Evolutionary conservation across 2,113 vertebrate genomes (phyloP).

Genomic region (Alces alces): DNA sequence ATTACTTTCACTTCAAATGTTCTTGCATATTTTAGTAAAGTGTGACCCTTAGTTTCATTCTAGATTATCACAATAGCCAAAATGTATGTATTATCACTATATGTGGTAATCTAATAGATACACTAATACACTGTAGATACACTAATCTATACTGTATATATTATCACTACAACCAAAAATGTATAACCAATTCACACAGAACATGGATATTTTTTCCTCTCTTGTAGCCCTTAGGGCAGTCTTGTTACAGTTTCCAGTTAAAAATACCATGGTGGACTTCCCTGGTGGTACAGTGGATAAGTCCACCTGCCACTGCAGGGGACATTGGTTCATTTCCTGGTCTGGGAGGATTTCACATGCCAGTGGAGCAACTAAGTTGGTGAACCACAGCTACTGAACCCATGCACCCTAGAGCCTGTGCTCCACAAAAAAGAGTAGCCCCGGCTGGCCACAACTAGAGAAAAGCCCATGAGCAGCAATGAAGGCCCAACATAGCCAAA

Average conservation of each 20-base stretch:
- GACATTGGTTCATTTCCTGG: background rate
- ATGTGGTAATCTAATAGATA: background rate
- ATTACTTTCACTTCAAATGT: background rate
- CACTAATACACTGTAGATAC: background rate
- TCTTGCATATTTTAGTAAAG: background rate
- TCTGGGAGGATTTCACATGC: background rate
- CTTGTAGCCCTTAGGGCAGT: background rate
- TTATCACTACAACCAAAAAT: background rate
- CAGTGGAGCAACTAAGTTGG: too few relatives aligned
- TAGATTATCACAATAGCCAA: background rate
- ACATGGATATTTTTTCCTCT: background rate
- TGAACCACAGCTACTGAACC: background rate
- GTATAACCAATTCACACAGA: background rate
- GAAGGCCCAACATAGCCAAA: background rate
- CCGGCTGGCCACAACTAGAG: background rate
- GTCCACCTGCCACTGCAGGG: background rate
- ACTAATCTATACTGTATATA: background rate
- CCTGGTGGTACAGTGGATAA: background rate
- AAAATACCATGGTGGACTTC: background rate
- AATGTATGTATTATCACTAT: background rate
- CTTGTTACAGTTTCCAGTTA: background rate
- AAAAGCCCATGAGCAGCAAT: background rate
- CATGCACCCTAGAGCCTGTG: background rate
- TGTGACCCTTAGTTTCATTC: background rate
- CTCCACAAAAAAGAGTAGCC: background rate